Percentiles rank a stretch among this genome's conserved stretches.
These are phyloP conservation scores for Dipodomys merriami DNA, from an alignment of 2,113 vertebrate species.

Conservation along the genomic window DNA sequence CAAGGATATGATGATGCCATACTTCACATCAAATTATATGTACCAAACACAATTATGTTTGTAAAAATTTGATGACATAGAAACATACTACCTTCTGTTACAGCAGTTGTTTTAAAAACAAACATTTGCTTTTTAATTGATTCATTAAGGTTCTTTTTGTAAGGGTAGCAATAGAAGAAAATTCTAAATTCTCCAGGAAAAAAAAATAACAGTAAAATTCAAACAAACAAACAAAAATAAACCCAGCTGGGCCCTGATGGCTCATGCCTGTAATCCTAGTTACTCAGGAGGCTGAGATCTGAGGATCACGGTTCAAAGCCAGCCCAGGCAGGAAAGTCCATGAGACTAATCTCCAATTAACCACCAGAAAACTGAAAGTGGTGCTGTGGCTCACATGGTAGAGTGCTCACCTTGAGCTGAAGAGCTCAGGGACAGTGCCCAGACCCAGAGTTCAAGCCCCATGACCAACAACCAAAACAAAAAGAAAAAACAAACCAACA, in stretches of 20 bases:
- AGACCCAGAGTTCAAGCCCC: too few species aligned
- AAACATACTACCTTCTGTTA: constrained; percentile 29
- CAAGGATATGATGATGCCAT: neutral
- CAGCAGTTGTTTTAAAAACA: constrained; percentile 16
- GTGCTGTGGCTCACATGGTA: too few species aligned
- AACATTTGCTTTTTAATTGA: constrained; percentile 36
- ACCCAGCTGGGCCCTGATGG: too few species aligned
- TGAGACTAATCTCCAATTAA: too few species aligned
- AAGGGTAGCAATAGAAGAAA: neutral
- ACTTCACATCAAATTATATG: neutral
- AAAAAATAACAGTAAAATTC: neutral
- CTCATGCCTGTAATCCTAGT: too few species aligned
- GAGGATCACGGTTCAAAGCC: too few species aligned
- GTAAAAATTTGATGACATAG: constrained; percentile 1
- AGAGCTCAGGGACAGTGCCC: too few species aligned
- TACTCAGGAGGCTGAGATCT: too few species aligned
- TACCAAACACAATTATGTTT: neutral
- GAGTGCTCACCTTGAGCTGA: too few species aligned
- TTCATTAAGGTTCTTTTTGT: neutral
- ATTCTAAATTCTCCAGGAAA: constrained; percentile 11
- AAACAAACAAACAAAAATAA: too few species aligned
- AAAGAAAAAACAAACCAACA: neutral
- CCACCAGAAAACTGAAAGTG: too few species aligned
- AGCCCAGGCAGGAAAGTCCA: too few species aligned
- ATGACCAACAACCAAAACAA: neutral